Conservation (phyloP, 2,797 vertebrate genomes). For the Danio albolineatus region DNA sequence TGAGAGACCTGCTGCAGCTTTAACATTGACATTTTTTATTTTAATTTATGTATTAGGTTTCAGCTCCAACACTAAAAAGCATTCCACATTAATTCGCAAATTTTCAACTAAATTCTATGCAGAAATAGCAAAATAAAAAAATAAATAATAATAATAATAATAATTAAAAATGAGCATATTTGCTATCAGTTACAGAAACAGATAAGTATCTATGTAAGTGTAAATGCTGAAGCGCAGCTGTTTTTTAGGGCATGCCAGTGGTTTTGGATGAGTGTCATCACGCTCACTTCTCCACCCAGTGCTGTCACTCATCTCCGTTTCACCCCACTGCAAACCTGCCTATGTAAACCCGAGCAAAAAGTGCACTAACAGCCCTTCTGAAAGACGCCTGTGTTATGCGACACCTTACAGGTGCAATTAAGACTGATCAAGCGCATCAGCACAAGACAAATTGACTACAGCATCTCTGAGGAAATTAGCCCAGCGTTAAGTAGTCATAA, state of each 20-base stretch:
- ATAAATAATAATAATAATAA: too few relatives aligned
- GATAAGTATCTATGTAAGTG: not conserved
- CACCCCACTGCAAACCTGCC: conserved; percentile 76
- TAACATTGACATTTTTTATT: too few relatives aligned
- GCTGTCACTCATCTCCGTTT: conserved; percentile 83
- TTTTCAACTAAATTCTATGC: too few relatives aligned
- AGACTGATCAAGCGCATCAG: conserved; percentile 60
- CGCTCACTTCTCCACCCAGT: conserved; percentile 56
- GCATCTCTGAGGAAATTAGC: conserved; percentile 52
- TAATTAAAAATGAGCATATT: too few relatives aligned
- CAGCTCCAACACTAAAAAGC: too few relatives aligned
- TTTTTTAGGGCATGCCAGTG: conserved; percentile 55
- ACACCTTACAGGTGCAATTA: conserved; percentile 82
- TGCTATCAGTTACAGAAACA: not conserved
- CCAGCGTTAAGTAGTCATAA: conserved; percentile 22
- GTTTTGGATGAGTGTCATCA: conserved; percentile 75
- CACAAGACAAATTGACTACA: conserved; percentile 36
- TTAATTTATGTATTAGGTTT: too few relatives aligned
- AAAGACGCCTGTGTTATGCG: conserved; percentile 67
- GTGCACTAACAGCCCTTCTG: conserved; percentile 72
- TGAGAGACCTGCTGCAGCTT: too few relatives aligned
- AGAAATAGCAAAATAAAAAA: too few relatives aligned
- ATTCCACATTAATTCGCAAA: too few relatives aligned
- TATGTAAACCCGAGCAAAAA: conserved; percentile 78
- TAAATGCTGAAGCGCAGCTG: conserved; percentile 57